Evolutionary conservation across 2,797 vertebrate species (phyloP).

Genomic region (Lophotriccus pileatus): DNA sequence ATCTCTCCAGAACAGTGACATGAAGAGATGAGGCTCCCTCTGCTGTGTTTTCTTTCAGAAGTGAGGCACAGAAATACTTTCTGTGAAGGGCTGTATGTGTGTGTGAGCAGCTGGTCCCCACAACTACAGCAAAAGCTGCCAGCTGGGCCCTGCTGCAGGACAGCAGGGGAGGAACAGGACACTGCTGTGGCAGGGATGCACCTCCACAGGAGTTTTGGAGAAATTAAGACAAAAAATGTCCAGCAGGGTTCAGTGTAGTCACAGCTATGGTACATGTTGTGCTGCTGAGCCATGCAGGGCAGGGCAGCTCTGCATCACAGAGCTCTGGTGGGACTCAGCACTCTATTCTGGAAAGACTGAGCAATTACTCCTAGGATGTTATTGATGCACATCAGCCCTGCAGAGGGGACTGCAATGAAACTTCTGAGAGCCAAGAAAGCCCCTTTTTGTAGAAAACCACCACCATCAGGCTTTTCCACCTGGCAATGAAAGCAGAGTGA

Average conservation of each 20-base stretch:
- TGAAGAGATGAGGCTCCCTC: not conserved
- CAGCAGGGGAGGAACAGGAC: rapidly evolving
- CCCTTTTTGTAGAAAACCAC: not conserved
- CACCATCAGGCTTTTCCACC: not conserved
- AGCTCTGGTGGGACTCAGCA: not conserved
- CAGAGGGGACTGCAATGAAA: not conserved
- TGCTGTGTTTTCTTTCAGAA: not conserved
- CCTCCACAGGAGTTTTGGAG: not conserved
- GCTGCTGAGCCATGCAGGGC: rapidly evolving
- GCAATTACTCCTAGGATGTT: not conserved
- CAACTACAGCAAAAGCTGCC: not conserved
- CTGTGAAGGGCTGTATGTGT: not conserved
- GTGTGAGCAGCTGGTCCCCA: not conserved
- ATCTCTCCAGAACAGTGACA: not conserved
- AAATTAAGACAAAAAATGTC: not conserved
- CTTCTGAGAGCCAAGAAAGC: not conserved
- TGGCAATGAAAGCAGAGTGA: not conserved
- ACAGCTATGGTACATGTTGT: rapidly evolving
- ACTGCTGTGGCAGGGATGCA: rapidly evolving
- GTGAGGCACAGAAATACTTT: not conserved
- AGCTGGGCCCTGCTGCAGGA: not conserved
- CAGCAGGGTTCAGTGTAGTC: not conserved
- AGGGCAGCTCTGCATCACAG: not conserved
- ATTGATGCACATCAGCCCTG: not conserved
- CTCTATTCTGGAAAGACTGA: not conserved